These are phyloP conservation scores for Probaryconus sp. DNA, from an alignment of 1,140 invertebrate genomes.

Conservation along the genomic window DNA sequence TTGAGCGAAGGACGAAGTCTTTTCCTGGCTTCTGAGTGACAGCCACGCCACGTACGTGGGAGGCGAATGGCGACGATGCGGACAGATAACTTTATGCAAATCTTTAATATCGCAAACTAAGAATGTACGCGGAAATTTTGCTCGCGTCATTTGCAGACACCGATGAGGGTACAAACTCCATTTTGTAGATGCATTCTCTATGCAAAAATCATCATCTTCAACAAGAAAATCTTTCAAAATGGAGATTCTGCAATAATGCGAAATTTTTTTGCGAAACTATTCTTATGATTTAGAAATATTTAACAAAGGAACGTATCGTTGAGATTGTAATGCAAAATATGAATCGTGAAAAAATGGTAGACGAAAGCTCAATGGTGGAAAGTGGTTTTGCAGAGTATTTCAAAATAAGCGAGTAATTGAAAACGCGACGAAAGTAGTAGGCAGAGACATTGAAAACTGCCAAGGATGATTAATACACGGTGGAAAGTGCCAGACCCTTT, in stretches of 20 bases:
- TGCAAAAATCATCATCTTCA: too few relatives aligned
- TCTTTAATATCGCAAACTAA: constrained; percentile 67
- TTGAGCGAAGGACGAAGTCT: constrained; percentile 65
- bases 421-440: constrained; percentile 73
- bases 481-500: constrained; percentile 71
- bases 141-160: not conserved
- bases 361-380: constrained; percentile 41
- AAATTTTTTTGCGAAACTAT: too few relatives aligned
- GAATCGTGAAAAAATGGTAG: constrained; percentile 25
- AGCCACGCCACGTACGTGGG: constrained; percentile 73
- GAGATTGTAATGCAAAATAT: constrained; percentile 2
- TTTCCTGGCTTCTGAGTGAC: constrained; percentile 71
- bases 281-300: too few relatives aligned
- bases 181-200: too few relatives aligned
- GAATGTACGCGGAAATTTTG: not conserved
- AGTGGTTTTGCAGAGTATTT: constrained; percentile 56
- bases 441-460: constrained; percentile 70
- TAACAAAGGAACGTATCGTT: too few relatives aligned
- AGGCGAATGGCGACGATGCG: constrained; percentile 66
- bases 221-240: too few relatives aligned
- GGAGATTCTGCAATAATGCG: too few relatives aligned
- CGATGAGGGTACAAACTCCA: not conserved
- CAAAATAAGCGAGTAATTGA: constrained; percentile 73
- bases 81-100: constrained; percentile 75
- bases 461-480: constrained; percentile 73